These are phyloP conservation scores for Eudasyphora cyanicolor DNA, from an alignment of 2,888 invertebrate species.

Conservation along the genomic window DNA sequence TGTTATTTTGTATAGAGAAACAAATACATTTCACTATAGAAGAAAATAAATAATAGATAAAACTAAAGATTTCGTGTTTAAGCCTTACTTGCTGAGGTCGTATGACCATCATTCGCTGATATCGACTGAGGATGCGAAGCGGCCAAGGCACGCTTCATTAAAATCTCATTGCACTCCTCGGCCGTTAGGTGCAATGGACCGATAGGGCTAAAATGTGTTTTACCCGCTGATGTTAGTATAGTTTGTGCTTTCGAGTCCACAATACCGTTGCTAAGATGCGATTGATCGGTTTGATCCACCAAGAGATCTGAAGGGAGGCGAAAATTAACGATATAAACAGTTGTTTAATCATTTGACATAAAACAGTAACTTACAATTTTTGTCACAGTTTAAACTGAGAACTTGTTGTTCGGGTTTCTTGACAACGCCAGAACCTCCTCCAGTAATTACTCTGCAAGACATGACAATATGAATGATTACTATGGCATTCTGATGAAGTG, in stretches of 20 bases:
- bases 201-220: conserved; percentile 85
- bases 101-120: conserved; percentile 78
- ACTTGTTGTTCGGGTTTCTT: conserved; percentile 80
- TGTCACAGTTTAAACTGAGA: conserved; percentile 80
- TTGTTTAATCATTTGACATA: background rate
- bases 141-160: conserved; percentile 88
- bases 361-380: conserved; percentile 78
- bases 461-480: background rate
- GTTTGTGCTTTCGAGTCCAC: conserved; percentile 80
- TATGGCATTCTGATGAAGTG: conserved; percentile 16
- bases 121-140: conserved; percentile 82
- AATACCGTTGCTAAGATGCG: conserved; percentile 78
- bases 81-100: conserved; percentile 75
- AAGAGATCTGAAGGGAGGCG: conserved; percentile 74
- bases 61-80: conserved; percentile 38
- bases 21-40: too few relatives aligned
- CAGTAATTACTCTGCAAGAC: conserved; percentile 77
- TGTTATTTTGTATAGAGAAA: background rate
- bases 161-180: conserved; percentile 89
- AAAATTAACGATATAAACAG: conserved; percentile 71
- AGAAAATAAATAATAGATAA: conserved; percentile 51
- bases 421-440: conserved; percentile 77
- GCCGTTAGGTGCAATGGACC: conserved; percentile 88
- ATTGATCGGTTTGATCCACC: conserved; percentile 79
- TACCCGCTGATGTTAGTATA: conserved; percentile 77